A percentile compares a stretch with the other conserved stretches of the same genome.
Evolutionary conservation across 2,113 vertebrate genomes (phyloP).

Genomic region (Oceanodroma tethys): DNA sequence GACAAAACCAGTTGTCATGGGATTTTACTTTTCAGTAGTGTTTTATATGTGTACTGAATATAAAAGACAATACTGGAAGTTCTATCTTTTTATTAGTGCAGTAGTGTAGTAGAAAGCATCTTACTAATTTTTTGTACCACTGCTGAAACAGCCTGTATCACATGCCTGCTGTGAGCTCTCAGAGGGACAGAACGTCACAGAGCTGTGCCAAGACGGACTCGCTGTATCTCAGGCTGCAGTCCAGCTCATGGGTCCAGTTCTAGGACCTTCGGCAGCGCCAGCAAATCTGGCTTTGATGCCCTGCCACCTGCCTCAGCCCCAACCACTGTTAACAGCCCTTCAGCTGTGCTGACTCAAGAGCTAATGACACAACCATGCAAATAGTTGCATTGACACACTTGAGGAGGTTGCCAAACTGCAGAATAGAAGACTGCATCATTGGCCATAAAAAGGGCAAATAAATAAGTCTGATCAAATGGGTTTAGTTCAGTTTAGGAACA

Average conservation of each 20-base stretch:
- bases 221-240: background rate
- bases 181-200: background rate
- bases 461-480: background rate
- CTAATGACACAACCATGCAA: background rate
- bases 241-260: background rate
- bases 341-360: background rate
- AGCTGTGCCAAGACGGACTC: rapidly evolving
- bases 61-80: background rate
- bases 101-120: background rate
- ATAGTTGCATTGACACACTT: background rate
- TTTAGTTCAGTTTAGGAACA: background rate
- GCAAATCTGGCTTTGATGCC: background rate
- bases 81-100: background rate
- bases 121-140: background rate
- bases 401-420: background rate
- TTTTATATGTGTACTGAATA: background rate
- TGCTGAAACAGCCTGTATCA: background rate
- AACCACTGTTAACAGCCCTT: background rate
- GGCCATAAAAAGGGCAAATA: background rate
- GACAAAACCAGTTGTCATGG: background rate
- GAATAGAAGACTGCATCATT: background rate
- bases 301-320: background rate
- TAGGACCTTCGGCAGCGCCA: background rate
- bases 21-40: background rate
- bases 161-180: background rate